phyloP scores from a whole-genome alignment of 2,888 invertebrate species.

The Scaptomyza flava region DNA sequence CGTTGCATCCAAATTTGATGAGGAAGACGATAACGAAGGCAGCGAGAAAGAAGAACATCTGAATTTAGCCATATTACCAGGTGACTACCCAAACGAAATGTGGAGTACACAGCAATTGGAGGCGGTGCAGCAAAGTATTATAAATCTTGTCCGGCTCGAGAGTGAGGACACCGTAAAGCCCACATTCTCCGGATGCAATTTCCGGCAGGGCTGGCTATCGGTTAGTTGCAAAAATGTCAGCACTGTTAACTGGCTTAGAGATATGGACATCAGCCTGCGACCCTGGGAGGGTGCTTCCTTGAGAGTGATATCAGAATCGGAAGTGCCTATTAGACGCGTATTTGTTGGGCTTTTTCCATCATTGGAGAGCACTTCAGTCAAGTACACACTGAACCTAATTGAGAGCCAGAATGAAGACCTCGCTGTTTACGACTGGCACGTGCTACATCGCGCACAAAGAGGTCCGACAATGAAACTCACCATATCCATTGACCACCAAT shows the following conservation, averaged over 20 bases:
- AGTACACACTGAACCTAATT: slow-evolving; percentile 28
- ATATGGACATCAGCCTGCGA: slow-evolving; percentile 33
- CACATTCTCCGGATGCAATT: slow-evolving; percentile 16
- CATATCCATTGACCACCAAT: slow-evolving; percentile 30
- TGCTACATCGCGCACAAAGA: slow-evolving; percentile 14
- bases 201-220: slow-evolving; percentile 31
- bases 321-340: slow-evolving; percentile 21
- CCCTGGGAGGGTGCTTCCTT: slow-evolving; percentile 40
- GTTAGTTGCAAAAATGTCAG: slow-evolving; percentile 21
- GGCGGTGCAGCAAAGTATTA: slow-evolving; percentile 35
- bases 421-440: slow-evolving; percentile 26
- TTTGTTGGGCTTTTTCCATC: slow-evolving; percentile 35
- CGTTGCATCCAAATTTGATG: not conserved
- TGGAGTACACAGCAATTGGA: slow-evolving; percentile 30
- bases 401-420: slow-evolving; percentile 23
- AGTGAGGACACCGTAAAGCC: slow-evolving; percentile 9
- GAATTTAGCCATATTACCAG: slow-evolving; percentile 31
- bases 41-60: not conserved
- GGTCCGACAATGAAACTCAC: slow-evolving; percentile 30
- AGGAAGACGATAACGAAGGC: not conserved
- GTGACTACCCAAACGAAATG: slow-evolving; percentile 32
- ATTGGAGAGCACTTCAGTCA: slow-evolving; percentile 15
- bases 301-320: slow-evolving; percentile 23
- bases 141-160: slow-evolving; percentile 21
- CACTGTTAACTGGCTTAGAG: slow-evolving; percentile 29